Base-by-base conservation (phyloP, 2,113 vertebrate species). In the Clinocottus analis region DNA sequence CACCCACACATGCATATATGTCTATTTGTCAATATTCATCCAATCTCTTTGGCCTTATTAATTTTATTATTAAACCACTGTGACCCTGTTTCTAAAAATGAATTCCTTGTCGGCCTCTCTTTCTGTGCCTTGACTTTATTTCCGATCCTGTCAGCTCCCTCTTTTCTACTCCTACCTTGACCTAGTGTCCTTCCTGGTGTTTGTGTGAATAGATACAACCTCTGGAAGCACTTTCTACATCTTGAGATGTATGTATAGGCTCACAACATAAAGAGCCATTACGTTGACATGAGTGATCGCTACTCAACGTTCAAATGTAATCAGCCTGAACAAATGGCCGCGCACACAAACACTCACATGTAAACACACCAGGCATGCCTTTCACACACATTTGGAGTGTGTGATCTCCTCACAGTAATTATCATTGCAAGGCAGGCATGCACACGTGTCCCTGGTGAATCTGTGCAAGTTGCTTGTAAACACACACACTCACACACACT, bases 391-490 rank as follows among this genome's bases (percentile, higher is more conserved):
- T 31, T 75, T 23, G 55, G 55, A 79, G 67, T 75, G 64, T 87
- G 85, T 87, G 85, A 86, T 85, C 79, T 80, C 53, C 58, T 65
- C 23, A 12, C 65, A 75, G 71, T 83, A 85, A 89, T 92, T 87
- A 88, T 90, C 84, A 90, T 86, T 83, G 86, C 78, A 68, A 84
- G 86, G 79, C 91, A 93, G 83, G 88, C 85, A 83, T 87, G 79
- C 89, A 83, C 88, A 87, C 68, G 45, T 90, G 90, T 87, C 89
- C 69, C 49, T 68, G 69, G 72, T 82, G 85, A 88, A 91, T 91
- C 73, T 87, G 68, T 83, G 82, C 63, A 39, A 72, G 85, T 84
- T 80, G 73, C 87, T 91, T 73, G 55, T 86, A 90, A 88, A 93
- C 80, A 90, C 90, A 87, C 77, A 74, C 83, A 90, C 76, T 71